phyloP scores from a whole-genome alignment of 2,888 invertebrate species.

The Folsomia manolachei region DNA sequence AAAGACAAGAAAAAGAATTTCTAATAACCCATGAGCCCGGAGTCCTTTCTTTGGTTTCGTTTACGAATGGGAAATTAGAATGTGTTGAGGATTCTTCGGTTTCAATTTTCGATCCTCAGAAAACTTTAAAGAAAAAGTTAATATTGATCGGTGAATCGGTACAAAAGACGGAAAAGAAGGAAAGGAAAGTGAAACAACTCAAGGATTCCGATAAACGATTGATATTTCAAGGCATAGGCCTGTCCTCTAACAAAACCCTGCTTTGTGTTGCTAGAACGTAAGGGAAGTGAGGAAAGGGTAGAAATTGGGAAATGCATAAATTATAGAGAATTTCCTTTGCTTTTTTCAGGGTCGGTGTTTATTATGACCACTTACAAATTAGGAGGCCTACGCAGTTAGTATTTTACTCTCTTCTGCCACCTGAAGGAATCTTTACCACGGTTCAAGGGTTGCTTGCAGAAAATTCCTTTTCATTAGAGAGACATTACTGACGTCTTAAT shows the following conservation, averaged over 20 bases:
- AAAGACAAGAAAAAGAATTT: neutral
- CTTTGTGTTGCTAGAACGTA: conserved; percentile 28
- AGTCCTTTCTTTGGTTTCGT: neutral
- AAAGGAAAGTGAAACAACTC: neutral
- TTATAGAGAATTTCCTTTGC: neutral
- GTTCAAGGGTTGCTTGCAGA: neutral
- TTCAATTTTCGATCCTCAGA: conserved; percentile 1
- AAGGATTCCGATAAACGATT: conserved; percentile 20
- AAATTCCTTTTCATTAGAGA: neutral
- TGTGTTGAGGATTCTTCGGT: neutral
- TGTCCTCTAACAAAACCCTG: conserved; percentile 29
- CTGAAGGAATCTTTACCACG: neutral
- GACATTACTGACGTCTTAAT: neutral
- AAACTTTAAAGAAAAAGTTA: neutral
- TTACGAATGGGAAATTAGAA: conserved; percentile 11
- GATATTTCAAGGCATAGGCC: conserved; percentile 26
- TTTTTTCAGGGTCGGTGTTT: conserved; percentile 20
- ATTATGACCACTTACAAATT: conserved; percentile 28
- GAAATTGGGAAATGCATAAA: neutral
- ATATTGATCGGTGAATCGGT: conserved; percentile 13
- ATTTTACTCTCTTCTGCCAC: conserved; percentile 12
- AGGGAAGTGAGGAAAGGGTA: neutral
- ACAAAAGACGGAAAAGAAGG: conserved; percentile 6
- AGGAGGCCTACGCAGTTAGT: conserved; percentile 14
- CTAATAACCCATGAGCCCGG: neutral